Conservation (phyloP, 2,113 vertebrate species). For the Craseonycteris thonglongyai region DNA sequence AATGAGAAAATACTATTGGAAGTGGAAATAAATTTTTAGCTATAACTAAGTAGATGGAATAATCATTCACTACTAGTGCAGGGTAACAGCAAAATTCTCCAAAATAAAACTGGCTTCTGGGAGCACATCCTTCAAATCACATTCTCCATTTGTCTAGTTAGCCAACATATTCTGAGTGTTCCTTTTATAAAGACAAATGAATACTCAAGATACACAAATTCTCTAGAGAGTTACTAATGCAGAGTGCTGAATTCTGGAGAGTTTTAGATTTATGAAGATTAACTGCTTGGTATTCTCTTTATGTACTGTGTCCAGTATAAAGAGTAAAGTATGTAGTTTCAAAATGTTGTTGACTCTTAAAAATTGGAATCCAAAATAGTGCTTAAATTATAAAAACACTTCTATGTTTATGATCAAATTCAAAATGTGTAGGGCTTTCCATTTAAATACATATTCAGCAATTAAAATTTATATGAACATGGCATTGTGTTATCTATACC, state of each 20-base stretch:
- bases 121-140: neutral
- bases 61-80: neutral
- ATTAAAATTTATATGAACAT: neutral
- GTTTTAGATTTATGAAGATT: slow-evolving; percentile 1
- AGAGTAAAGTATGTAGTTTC: neutral
- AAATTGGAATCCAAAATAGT: neutral
- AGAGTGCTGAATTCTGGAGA: neutral
- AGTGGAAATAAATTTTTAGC: slow-evolving; percentile 3
- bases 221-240: neutral
- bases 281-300: neutral
- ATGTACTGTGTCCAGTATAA: neutral
- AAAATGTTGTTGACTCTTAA: neutral
- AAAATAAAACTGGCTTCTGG: slow-evolving; percentile 40
- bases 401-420: neutral
- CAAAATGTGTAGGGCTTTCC: neutral
- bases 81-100: slow-evolving; percentile 1
- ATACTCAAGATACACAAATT: neutral
- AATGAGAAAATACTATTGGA: slow-evolving; percentile 7
- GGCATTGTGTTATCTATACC: neutral
- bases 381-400: neutral
- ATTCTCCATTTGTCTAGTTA: slow-evolving; percentile 12
- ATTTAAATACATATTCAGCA: neutral
- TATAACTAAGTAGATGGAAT: slow-evolving; percentile 12
- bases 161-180: neutral
- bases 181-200: slow-evolving; percentile 35